phyloP scores from a whole-genome alignment of 2,113 vertebrate genomes.

The Ptilorrhoa leucosticta region DNA sequence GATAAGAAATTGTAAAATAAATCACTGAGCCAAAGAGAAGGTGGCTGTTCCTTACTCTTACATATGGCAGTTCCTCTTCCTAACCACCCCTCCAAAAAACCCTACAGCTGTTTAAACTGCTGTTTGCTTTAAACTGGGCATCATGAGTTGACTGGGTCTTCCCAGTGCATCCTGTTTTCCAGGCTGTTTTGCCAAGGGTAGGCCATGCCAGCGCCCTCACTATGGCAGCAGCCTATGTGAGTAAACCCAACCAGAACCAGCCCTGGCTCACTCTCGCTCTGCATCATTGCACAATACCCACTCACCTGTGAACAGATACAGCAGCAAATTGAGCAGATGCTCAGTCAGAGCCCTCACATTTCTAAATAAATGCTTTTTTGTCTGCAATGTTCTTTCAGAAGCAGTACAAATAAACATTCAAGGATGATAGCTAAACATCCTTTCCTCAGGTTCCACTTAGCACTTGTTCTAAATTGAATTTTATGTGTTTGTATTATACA shows the following conservation, averaged over 20 bases:
- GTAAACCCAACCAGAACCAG: not conserved
- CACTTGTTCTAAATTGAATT: not conserved
- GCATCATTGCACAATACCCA: not conserved
- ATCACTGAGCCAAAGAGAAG: not conserved
- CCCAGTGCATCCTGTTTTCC: not conserved
- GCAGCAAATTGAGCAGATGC: not conserved
- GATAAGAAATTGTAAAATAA: not conserved
- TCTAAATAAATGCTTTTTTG: not conserved
- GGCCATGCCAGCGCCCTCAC: not conserved
- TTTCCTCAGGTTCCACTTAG: not conserved
- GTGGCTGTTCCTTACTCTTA: not conserved
- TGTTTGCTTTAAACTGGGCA: not conserved
- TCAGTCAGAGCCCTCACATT: not conserved
- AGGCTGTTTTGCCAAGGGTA: not conserved
- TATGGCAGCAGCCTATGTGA: not conserved
- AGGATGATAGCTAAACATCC: not conserved
- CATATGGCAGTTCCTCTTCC: not conserved
- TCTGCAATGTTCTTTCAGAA: not conserved
- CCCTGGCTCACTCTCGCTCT: not conserved
- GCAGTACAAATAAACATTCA: not conserved
- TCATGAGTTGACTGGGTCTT: not conserved
- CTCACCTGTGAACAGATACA: not conserved
- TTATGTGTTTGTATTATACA: not conserved
- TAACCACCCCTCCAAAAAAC: fast-evolving
- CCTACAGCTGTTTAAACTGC: not conserved